A percentile compares a stretch with the other conserved stretches of the same genome.
Conservation (phyloP, 1,140 invertebrate species). For the Eufriesea mexicana region DNA sequence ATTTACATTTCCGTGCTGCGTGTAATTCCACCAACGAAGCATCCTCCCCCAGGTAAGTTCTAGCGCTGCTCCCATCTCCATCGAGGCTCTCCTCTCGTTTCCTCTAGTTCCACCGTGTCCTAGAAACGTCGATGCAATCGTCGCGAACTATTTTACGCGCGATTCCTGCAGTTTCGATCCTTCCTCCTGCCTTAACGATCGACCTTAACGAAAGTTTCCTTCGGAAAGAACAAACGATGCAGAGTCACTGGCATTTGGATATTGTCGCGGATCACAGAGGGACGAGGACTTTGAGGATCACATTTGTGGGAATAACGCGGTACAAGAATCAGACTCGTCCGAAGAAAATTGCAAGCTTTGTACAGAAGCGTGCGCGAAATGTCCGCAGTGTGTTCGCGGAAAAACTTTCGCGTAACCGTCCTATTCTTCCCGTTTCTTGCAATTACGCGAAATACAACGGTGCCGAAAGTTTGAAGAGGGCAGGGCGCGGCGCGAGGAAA, state of each 20-base stretch:
- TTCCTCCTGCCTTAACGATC: too few relatives aligned
- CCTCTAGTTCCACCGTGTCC: too few relatives aligned
- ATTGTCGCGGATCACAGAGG: too few relatives aligned
- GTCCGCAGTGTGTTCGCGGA: not conserved
- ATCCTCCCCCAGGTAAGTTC: not conserved
- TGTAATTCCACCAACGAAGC: not conserved
- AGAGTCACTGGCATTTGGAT: too few relatives aligned
- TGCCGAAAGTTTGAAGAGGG: constrained; percentile 3
- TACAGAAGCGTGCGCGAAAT: not conserved
- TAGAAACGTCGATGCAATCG: not conserved
- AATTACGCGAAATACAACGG: constrained; percentile 50
- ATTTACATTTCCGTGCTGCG: not conserved
- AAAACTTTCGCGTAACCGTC: constrained; percentile 9
- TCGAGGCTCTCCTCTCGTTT: too few relatives aligned
- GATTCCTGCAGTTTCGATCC: too few relatives aligned
- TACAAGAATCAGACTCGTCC: not conserved
- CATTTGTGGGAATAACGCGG: not conserved
- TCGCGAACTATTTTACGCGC: too few relatives aligned
- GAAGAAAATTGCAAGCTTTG: not conserved
- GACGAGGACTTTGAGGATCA: too few relatives aligned
- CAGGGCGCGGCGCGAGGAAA: not conserved
- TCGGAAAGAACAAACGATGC: too few relatives aligned
- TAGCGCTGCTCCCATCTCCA: too few relatives aligned
- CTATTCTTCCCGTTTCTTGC: constrained; percentile 21
- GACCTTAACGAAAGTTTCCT: too few relatives aligned